Percentiles rank a stretch among this genome's conserved stretches.
Evolutionary conservation across 2,113 vertebrate genomes (phyloP).

Genomic region (Tonatia bakeri): DNA sequence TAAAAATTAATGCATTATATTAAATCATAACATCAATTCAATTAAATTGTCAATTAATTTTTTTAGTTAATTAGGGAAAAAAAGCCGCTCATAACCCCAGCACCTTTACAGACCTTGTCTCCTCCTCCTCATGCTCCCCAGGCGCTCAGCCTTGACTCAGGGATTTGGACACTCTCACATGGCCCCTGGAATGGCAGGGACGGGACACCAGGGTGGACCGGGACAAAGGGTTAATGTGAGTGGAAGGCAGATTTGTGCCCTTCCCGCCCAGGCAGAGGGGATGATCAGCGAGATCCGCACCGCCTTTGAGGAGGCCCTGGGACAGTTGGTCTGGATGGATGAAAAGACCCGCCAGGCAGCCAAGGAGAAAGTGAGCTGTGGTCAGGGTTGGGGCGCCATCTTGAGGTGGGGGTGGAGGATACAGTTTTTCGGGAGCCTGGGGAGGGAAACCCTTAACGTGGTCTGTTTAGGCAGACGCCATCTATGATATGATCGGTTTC

Average conservation of each 20-base stretch:
- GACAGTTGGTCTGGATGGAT: constrained; percentile 94
- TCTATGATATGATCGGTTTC: constrained; percentile 99
- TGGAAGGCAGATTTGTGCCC: neutral
- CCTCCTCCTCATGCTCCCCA: neutral
- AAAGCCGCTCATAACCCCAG: neutral
- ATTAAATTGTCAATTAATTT: neutral
- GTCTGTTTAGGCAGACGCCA: constrained; percentile 89
- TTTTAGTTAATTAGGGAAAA: neutral
- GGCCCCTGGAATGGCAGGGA: neutral
- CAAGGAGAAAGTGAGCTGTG: constrained; percentile 90
- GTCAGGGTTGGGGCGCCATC: constrained; percentile 49
- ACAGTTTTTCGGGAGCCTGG: neutral
- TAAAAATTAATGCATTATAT: neutral
- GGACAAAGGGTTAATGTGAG: neutral
- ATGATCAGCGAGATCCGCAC: constrained; percentile 95
- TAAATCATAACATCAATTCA: constrained; percentile 17
- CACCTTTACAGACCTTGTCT: neutral
- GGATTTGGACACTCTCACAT: neutral
- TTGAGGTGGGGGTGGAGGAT: constrained; percentile 35
- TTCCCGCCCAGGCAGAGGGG: constrained; percentile 88
- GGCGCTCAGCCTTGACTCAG: neutral
- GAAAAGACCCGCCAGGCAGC: constrained; percentile 90
- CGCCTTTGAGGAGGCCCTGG: constrained; percentile 90
- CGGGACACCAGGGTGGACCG: neutral
- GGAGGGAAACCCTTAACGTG: neutral